Percentiles rank a stretch among this genome's conserved stretches.
Evolutionary conservation across 37 sponge, comb jelly and placozoan genomes (phyloP).

Genomic region (Beroe ovata): DNA sequence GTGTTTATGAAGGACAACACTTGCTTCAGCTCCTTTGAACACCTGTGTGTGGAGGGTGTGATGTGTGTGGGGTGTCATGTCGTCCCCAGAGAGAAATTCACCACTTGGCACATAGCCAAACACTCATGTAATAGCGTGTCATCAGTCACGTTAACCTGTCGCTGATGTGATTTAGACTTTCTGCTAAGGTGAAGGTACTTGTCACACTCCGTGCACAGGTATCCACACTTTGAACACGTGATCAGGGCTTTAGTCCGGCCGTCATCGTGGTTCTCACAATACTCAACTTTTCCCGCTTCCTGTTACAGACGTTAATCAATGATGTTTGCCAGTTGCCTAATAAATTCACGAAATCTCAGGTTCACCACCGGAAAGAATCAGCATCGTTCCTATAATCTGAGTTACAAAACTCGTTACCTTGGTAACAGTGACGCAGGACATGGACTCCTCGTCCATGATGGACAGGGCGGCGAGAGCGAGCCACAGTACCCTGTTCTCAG

Average conservation of each 20-base stretch:
- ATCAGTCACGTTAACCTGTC: slow-evolving; percentile 47
- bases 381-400: too few species aligned
- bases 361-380: too few species aligned
- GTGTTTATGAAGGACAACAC: slow-evolving; percentile 90
- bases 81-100: background rate
- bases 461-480: slow-evolving; percentile 91
- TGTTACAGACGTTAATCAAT: too few species aligned
- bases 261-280: slow-evolving; percentile 99
- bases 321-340: too few species aligned
- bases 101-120: background rate
- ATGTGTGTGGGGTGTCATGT: background rate
- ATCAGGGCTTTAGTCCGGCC: slow-evolving; percentile 87
- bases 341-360: too few species aligned
- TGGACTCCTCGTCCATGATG: slow-evolving; percentile 85
- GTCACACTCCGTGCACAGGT: slow-evolving; percentile 97
- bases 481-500: slow-evolving; percentile 71
- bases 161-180: slow-evolving; percentile 68
- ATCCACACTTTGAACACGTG: slow-evolving; percentile 90
- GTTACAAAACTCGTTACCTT: too few species aligned
- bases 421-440: slow-evolving; percentile 76
- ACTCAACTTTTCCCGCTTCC: slow-evolving; percentile 27
- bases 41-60: slow-evolving; percentile 70
- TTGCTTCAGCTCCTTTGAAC: slow-evolving; percentile 97
- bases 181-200: slow-evolving; percentile 83
- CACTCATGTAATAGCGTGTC: background rate